Evolutionary conservation across 2,113 vertebrate genomes (phyloP).

Genomic region (Danionella cerebrum): DNA sequence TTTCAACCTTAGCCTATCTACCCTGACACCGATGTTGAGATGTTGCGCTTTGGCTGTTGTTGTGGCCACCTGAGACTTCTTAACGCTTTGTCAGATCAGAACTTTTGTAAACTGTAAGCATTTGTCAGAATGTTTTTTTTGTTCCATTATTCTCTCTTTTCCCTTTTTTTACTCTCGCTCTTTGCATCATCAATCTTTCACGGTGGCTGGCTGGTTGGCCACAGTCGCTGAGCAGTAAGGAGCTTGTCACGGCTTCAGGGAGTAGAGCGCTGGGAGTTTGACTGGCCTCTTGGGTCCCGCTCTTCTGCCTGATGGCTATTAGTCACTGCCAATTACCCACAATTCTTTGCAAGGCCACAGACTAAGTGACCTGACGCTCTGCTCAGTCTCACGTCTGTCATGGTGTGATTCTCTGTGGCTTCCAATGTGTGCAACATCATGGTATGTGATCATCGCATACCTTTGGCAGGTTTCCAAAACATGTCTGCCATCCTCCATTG

Average conservation of each 20-base stretch:
- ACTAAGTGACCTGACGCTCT: slow-evolving; percentile 1
- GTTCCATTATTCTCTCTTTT: not conserved
- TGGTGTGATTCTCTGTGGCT: not conserved
- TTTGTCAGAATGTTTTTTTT: slow-evolving; percentile 53
- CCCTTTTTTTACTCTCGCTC: slow-evolving; percentile 38
- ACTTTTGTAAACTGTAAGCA: slow-evolving; percentile 54
- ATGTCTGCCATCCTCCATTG: not conserved
- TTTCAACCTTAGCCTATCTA: not conserved
- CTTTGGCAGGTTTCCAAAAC: not conserved
- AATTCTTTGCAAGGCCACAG: slow-evolving; percentile 40
- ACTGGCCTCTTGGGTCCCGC: slow-evolving; percentile 56
- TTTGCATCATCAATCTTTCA: slow-evolving; percentile 65
- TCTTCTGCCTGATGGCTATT: slow-evolving; percentile 54
- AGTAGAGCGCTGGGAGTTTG: slow-evolving; percentile 46
- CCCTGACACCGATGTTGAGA: not conserved
- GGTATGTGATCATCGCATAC: not conserved
- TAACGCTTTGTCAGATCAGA: slow-evolving; percentile 41
- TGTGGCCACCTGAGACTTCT: slow-evolving; percentile 24
- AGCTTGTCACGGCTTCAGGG: not conserved
- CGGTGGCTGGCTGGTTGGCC: slow-evolving; percentile 29
- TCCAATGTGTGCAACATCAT: not conserved
- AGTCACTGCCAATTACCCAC: slow-evolving; percentile 53
- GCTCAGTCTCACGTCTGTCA: not conserved
- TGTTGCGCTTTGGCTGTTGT: slow-evolving; percentile 34
- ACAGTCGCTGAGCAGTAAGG: not conserved